Percentiles rank a stretch among this genome's conserved stretches.
Conservation (phyloP, 1,140 invertebrate genomes). For the Doryteuthis pealeii region DNA sequence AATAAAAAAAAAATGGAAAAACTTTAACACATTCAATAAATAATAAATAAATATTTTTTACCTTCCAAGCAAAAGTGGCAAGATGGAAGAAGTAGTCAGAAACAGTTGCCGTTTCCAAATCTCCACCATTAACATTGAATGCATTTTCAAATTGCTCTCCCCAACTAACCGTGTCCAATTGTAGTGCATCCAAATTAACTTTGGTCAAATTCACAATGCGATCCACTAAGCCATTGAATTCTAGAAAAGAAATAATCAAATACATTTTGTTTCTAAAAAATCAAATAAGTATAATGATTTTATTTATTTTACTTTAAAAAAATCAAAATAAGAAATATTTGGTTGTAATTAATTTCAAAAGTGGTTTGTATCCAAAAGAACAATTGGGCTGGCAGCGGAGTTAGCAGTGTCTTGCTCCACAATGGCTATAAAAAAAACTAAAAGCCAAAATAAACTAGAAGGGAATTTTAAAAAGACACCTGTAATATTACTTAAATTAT, state of each 20-base stretch:
- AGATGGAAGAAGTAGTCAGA: constrained; percentile 64
- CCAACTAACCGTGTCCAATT: constrained; percentile 67
- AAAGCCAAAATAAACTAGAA: no score
- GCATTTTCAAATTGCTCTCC: constrained; percentile 66
- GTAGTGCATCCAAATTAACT: constrained; percentile 65
- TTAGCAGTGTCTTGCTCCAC: no score
- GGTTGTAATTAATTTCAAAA: neutral
- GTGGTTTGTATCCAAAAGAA: neutral
- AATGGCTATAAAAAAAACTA: no score
- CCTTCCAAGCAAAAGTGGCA: constrained; percentile 60
- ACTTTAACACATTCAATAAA: no score
- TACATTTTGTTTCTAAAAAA: neutral
- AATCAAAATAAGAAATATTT: neutral
- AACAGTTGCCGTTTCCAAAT: constrained; percentile 65
- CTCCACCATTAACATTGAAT: constrained; percentile 70
- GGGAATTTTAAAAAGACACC: no score
- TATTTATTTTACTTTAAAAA: neutral
- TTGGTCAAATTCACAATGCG: constrained; percentile 66
- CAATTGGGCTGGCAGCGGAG: no score
- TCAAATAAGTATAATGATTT: neutral
- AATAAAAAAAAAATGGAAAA: no score
- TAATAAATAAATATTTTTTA: constrained; percentile 27
- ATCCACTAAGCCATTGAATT: constrained; percentile 67
- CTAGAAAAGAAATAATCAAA: constrained; percentile 46
- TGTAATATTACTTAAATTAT: no score